Base-by-base conservation (phyloP, 2,797 vertebrate genomes). In the Tauraco hartlaubi region DNA sequence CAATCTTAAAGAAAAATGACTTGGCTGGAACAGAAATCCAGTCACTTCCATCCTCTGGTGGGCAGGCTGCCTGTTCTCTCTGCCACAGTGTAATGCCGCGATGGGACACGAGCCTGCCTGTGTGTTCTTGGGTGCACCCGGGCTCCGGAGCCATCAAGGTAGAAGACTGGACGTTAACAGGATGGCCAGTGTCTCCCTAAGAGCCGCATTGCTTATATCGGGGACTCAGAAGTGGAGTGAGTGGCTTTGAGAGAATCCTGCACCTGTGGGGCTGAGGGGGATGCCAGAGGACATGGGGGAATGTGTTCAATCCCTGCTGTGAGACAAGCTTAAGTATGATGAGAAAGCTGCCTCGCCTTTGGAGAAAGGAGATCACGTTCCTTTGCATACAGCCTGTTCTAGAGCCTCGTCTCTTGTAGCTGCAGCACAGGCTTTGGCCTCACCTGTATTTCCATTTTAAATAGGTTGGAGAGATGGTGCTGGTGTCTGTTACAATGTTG, bases 171-270 rank as follows among this genome's bases (percentile, higher is more conserved):
- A 43, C 3, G 1, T 35, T 21, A 12, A 18, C 3, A 11, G 43
- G 26, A 10, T 54, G 26, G 39, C 35, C 1, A 0, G 8, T 41
- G 12, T 33, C 28, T 72, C n/a, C 25, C n/a, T 3, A 4, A 8
- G 16, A 49, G 58, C 16, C 1, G 1, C 0, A 1, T 48, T 33
- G 18, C 46, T 74, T 33, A 5, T 2, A 4, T 8, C 1, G 1
- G 15, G 6, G 6, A 5, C 81, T 79, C 82, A 15, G 39, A 58
- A 33, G 56, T 22, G n/a, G 35, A 33, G 26, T n/a, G 49, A 41
- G 28, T 20, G 49, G 14, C 31, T n/a, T 59, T 49, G 23, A 22
- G 33, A 21, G 52, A 56, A 29, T 39, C 39, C 33, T 18, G 51
- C 20, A 29, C 10, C 61, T 20, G 4, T 52, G 44, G 54, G 26